Percentiles rank a stretch among this genome's conserved stretches.
These are phyloP conservation scores for Drosophila ficusphila DNA, from an alignment of 1,140 invertebrate genomes.

Conservation along the genomic window DNA sequence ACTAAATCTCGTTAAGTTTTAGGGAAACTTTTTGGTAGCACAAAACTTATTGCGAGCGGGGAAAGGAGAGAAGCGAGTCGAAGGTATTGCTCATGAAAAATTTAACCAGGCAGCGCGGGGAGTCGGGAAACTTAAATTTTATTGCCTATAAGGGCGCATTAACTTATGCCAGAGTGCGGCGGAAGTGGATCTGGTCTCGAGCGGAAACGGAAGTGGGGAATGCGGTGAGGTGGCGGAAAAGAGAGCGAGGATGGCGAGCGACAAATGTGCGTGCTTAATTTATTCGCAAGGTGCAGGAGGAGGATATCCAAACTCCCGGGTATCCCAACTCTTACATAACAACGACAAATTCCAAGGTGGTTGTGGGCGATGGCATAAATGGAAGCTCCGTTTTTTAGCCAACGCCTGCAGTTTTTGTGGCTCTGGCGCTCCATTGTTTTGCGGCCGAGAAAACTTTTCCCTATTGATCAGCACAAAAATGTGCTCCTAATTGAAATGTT, in stretches of 20 bases:
- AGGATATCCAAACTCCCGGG: too few species aligned
- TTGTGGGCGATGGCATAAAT: constrained; percentile 27
- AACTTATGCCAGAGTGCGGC: constrained; percentile 61
- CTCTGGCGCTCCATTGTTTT: constrained; percentile 24
- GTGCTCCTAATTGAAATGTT: constrained; percentile 66
- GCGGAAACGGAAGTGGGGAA: constrained; percentile 43
- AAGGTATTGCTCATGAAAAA: constrained; percentile 62
- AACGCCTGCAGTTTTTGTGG: constrained; percentile 42
- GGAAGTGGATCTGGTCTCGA: constrained; percentile 25
- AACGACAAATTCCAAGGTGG: constrained; percentile 51
- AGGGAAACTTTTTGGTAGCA: constrained; percentile 57
- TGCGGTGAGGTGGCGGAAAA: neutral
- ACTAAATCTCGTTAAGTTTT: constrained; percentile 77
- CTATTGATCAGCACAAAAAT: constrained; percentile 70
- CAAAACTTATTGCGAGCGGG: constrained; percentile 56
- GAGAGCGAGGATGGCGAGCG: too few species aligned
- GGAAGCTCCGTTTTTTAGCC: constrained; percentile 42
- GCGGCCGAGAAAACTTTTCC: constrained; percentile 50
- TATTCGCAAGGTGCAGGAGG: constrained; percentile 45
- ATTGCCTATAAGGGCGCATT: constrained; percentile 82
- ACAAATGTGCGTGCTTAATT: constrained; percentile 72
- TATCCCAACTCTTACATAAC: constrained; percentile 55
- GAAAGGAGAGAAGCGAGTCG: neutral
- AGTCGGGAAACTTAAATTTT: constrained; percentile 77
- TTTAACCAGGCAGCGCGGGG: constrained; percentile 60